phyloP scores from a whole-genome alignment of 2,113 vertebrate species.

The Podocnemis expansa region DNA sequence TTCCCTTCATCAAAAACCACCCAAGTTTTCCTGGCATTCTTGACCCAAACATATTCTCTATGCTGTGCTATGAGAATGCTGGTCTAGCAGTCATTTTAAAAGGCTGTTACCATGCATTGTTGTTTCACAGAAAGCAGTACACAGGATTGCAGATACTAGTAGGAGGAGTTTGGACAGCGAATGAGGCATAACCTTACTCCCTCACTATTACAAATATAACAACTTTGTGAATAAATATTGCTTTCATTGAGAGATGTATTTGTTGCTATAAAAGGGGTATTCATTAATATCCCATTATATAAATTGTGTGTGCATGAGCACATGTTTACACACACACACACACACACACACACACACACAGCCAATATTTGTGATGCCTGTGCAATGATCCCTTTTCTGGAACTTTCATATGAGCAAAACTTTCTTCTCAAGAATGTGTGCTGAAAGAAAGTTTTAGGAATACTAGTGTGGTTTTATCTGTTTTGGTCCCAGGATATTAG shows the following conservation, averaged over 20 bases:
- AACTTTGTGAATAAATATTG: not conserved
- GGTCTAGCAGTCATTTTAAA: slow-evolving; percentile 53
- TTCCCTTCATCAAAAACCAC: not conserved
- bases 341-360: no score
- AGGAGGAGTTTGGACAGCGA: slow-evolving; percentile 14
- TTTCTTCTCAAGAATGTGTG: not conserved
- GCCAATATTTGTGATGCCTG: not conserved
- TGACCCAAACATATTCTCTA: slow-evolving; percentile 6
- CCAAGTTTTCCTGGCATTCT: not conserved
- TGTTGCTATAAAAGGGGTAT: not conserved
- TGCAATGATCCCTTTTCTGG: not conserved
- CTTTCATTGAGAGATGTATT: not conserved
- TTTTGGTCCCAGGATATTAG: not conserved
- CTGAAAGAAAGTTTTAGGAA: not conserved
- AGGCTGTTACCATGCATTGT: slow-evolving; percentile 53
- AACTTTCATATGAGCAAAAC: not conserved
- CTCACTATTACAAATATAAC: not conserved
- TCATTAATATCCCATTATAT: not conserved
- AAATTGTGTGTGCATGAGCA: no score
- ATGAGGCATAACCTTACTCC: not conserved
- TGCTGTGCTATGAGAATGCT: slow-evolving; percentile 25
- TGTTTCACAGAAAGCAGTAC: slow-evolving; percentile 51
- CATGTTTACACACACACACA: no score
- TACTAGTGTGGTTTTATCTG: not conserved
- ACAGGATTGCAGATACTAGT: slow-evolving; percentile 53